These are phyloP conservation scores for Psilopogon haemacephalus DNA, from an alignment of 2,113 vertebrate species.

Conservation along the genomic window DNA sequence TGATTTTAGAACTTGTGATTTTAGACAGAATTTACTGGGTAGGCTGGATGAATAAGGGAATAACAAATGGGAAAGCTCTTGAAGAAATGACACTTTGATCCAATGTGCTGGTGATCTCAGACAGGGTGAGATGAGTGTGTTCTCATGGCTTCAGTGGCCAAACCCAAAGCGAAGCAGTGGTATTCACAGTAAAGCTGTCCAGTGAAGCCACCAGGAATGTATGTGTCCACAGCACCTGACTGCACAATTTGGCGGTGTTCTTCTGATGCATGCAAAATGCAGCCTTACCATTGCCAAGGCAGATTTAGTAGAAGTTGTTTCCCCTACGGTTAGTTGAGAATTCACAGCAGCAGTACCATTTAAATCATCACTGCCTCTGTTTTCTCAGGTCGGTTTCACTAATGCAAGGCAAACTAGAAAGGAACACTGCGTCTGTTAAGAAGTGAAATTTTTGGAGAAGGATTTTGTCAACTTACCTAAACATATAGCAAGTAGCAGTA, in stretches of 20 bases:
- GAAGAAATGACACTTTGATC: neutral
- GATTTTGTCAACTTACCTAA: neutral
- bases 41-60: neutral
- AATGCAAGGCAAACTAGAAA: neutral
- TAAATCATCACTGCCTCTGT: neutral
- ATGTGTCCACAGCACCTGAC: neutral
- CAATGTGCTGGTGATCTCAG: neutral
- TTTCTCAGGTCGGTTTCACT: neutral
- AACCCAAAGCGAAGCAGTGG: neutral
- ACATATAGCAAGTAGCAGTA: neutral
- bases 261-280: rapidly evolving
- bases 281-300: neutral
- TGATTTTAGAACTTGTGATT: neutral
- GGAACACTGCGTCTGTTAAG: neutral
- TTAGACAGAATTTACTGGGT: neutral
- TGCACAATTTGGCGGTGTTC: rapidly evolving
- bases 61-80: neutral
- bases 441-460: neutral
- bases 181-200: rapidly evolving
- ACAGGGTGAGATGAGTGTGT: neutral
- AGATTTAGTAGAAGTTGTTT: neutral
- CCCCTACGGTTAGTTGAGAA: neutral
- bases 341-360: neutral
- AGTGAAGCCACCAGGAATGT: rapidly evolving
- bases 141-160: neutral